Conservation (phyloP, 1,140 invertebrate genomes). For the Trichomalopsis sarcophagae region DNA sequence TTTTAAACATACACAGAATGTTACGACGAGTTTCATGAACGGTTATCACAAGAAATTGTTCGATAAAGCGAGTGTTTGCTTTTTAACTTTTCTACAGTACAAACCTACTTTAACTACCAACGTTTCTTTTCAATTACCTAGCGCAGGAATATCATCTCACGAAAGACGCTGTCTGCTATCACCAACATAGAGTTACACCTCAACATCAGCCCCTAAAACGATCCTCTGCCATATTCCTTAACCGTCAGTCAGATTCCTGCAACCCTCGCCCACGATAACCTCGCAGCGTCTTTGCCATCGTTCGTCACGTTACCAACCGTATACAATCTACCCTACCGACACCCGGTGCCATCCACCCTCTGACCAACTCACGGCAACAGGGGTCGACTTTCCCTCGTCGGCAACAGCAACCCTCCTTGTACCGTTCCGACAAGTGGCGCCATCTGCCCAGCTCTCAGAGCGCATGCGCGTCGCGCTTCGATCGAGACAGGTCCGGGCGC, state of each 20-base stretch:
- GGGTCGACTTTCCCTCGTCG: not conserved
- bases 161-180: not conserved
- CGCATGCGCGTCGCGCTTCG: constrained; percentile 69
- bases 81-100: too few species aligned
- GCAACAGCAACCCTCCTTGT: not conserved
- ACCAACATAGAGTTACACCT: not conserved
- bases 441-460: constrained; percentile 58
- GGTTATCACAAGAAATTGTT: too few species aligned
- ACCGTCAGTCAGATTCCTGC: not conserved
- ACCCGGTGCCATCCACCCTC: not conserved
- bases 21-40: not conserved
- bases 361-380: not conserved
- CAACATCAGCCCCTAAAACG: not conserved
- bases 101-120: not conserved
- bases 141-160: not conserved
- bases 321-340: not conserved
- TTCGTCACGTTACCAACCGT: not conserved
- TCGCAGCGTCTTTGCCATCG: not conserved
- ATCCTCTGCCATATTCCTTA: not conserved
- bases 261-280: not conserved
- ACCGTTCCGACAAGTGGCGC: constrained; percentile 51
- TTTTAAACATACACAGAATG: not conserved
- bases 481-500: constrained; percentile 55
- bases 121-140: not conserved
- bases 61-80: too few species aligned